Evolutionary conservation across 2,888 invertebrate species (phyloP).

Genomic region (Archips crataeganus): DNA sequence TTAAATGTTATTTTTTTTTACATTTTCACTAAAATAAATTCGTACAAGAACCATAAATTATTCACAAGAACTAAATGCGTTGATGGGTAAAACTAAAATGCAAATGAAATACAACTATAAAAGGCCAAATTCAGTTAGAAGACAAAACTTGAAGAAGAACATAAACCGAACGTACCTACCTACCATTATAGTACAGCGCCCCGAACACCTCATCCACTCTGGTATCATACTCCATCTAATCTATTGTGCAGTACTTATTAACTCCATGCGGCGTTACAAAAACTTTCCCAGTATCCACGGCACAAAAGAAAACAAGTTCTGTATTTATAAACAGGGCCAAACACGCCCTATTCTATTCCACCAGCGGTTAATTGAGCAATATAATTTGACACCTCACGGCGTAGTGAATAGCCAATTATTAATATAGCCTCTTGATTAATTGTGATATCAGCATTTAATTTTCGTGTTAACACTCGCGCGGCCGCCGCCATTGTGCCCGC

Average conservation of each 20-base stretch:
- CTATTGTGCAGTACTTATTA: conserved; percentile 37
- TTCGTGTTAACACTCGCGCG: conserved; percentile 82
- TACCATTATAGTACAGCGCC: conserved; percentile 1
- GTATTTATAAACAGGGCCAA: conserved; percentile 70
- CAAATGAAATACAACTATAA: not conserved
- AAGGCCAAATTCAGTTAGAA: not conserved
- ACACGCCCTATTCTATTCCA: conserved; percentile 80
- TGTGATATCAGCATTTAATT: conserved; percentile 86
- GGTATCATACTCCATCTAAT: conserved; percentile 28
- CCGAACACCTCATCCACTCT: conserved; percentile 11
- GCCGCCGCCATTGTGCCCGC: conserved; percentile 75
- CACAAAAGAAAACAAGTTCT: conserved; percentile 45
- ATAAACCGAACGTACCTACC: not conserved
- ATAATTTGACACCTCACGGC: conserved; percentile 85
- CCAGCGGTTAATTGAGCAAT: conserved; percentile 83
- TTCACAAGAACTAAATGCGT: not conserved
- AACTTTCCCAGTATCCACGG: conserved; percentile 32
- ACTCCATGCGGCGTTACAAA: conserved; percentile 30
- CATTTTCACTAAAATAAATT: no score
- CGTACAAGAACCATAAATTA: not conserved
- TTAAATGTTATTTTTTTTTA: no score
- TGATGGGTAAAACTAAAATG: no score
- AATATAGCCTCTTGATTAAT: conserved; percentile 85
- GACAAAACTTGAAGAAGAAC: not conserved
- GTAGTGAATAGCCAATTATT: conserved; percentile 85